Base-by-base conservation (phyloP, 2,888 invertebrate genomes). In the Heliconius hortense region DNA sequence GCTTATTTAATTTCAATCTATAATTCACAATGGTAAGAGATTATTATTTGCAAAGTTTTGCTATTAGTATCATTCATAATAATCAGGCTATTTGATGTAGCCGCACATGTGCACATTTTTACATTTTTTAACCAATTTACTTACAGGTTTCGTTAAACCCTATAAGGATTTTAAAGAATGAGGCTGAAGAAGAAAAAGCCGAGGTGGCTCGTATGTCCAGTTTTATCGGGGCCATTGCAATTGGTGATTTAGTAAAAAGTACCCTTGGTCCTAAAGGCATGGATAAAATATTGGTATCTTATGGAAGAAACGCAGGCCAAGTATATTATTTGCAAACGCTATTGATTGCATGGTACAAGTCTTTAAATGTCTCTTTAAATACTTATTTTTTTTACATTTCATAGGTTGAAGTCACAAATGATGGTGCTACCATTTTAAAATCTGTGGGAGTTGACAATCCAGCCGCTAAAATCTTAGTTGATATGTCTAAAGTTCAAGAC, bases 251-350 rank as follows among this genome's bases (percentile, higher is more conserved):
- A 81, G 98, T 99, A 0, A 99, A 99, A 90, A 98, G 98, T 82
- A 99, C 99, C 8, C 95, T 99, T 43, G 99, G 99, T 7, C 99
- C 99, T 0, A 99, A 99, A 93, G 99, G 99, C 86, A 99, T 99
- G 99, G 98, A 98, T 86, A 98, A 98, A 94, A 97, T 98, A 79
- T 92, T 98, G 35, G 96, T 98, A 26, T 96, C 97, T 1, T 94
- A 95, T 82, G 98, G 98, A 1, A 95, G 98, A 77, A 97, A 96
- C 85, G 95, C 96, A 72, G 97, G 97, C 56, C 95, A 95, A 84
- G 94, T 94, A 79, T 77, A 84, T 81, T 39, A 39, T 39, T 67
- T 60, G 60, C 4, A 4, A 63, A 13, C 43, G 24, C 7, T 7
- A 3, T 66, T 43, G 8, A 24, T 13, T 35, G 35, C 10, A 35